These are phyloP conservation scores for Myrmecophaga tridactyla DNA, from an alignment of 2,113 vertebrate species.

Conservation along the genomic window DNA sequence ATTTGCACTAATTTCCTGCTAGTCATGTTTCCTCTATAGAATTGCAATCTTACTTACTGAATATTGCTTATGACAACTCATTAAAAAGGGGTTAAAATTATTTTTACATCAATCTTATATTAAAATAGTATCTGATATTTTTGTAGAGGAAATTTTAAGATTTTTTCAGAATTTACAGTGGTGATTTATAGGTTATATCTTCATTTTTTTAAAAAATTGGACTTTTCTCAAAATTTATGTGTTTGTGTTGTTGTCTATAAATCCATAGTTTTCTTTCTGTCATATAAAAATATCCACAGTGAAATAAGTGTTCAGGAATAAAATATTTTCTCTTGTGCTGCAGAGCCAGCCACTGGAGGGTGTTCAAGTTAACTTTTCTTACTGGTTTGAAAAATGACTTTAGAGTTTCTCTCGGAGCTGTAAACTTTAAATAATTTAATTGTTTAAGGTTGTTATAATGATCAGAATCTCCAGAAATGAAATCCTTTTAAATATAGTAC, in stretches of 20 bases:
- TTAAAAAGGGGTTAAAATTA: constrained; percentile 6
- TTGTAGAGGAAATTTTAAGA: constrained; percentile 23
- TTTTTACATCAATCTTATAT: not conserved
- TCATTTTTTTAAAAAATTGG: constrained; percentile 27
- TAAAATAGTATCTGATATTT: constrained; percentile 14
- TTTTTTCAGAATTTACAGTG: not conserved
- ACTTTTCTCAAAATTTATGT: not conserved
- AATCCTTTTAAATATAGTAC: not conserved
- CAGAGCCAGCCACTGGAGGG: not conserved
- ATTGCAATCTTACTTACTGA: not conserved
- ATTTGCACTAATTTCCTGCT: not conserved
- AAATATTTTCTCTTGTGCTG: not conserved
- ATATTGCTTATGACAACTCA: constrained; percentile 32
- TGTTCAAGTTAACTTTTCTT: not conserved
- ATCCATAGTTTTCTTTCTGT: not conserved
- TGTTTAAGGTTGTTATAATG: not conserved
- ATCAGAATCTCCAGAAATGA: not conserved
- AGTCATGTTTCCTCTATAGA: not conserved
- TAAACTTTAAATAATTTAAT: constrained; percentile 42
- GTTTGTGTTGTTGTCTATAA: not conserved
- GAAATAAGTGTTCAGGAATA: not conserved
- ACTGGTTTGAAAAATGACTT: constrained; percentile 21
- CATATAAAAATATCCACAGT: not conserved
- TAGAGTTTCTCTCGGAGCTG: not conserved
- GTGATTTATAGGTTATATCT: not conserved